These are phyloP conservation scores for Drosophila villosipedis DNA, from an alignment of 2,888 invertebrate genomes.

Conservation along the genomic window DNA sequence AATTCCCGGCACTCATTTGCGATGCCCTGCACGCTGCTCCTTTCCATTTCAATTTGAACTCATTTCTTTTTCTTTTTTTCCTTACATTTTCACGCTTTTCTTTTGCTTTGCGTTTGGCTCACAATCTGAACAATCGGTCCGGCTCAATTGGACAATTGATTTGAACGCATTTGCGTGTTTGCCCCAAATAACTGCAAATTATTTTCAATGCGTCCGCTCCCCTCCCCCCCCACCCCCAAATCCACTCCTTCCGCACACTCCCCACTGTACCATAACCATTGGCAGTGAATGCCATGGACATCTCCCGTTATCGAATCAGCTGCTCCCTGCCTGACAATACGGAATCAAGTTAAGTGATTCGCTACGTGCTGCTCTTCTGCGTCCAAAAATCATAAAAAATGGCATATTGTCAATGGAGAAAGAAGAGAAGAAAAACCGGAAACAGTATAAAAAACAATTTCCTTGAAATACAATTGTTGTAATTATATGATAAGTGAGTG, in stretches of 20 bases:
- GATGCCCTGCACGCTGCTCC: slow-evolving; percentile 79
- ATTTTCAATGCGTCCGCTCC: slow-evolving; percentile 46
- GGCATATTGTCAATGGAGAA: slow-evolving; percentile 16
- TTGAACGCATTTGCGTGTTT: slow-evolving; percentile 83
- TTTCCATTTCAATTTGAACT: slow-evolving; percentile 78
- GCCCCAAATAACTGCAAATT: slow-evolving; percentile 78
- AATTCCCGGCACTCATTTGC: slow-evolving; percentile 70
- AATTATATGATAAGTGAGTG: slow-evolving; percentile 4
- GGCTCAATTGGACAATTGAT: slow-evolving; percentile 82
- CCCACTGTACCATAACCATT: slow-evolving; percentile 64
- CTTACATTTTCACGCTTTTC: slow-evolving; percentile 9
- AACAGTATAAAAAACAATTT: slow-evolving; percentile 20
- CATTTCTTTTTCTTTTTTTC: slow-evolving; percentile 42
- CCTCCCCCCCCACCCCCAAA: too few species aligned
- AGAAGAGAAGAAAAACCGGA: slow-evolving; percentile 16
- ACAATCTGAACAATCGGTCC: slow-evolving; percentile 68
- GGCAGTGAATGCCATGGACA: slow-evolving; percentile 33
- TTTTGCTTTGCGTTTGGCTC: slow-evolving; percentile 9
- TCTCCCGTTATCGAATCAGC: slow-evolving; percentile 28
- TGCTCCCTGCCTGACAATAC: slow-evolving; percentile 19
- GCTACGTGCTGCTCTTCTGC: slow-evolving; percentile 68
- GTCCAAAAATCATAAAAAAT: slow-evolving; percentile 12
- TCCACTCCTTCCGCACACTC: slow-evolving; percentile 10
- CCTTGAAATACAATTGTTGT: background rate
- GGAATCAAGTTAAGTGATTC: slow-evolving; percentile 78